Evolutionary conservation across 2,113 vertebrate species (phyloP).

Genomic region (Melanocharis versteri): DNA sequence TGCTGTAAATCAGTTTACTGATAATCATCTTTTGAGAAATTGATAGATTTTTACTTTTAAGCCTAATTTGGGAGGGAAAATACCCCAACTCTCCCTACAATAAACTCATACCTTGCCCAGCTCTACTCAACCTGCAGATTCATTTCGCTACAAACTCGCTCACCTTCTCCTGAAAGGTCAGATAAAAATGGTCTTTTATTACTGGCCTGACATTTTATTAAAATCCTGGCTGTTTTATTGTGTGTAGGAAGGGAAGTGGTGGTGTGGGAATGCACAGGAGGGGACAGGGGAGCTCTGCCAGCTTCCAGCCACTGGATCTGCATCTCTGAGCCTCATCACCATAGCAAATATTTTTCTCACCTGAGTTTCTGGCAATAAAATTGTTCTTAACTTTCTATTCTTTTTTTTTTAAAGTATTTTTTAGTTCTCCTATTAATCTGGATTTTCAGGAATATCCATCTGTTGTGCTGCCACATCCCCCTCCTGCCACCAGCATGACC

Average conservation of each 20-base stretch:
- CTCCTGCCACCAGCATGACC: background rate
- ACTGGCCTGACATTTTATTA: background rate
- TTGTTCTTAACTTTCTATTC: background rate
- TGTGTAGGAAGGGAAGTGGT: background rate
- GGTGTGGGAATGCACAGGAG: background rate
- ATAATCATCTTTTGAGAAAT: background rate
- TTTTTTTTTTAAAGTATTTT: background rate
- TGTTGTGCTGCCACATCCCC: accelerated
- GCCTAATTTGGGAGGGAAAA: background rate
- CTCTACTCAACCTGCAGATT: background rate
- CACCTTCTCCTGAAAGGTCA: background rate
- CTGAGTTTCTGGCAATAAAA: background rate
- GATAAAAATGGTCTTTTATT: background rate
- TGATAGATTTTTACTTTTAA: background rate
- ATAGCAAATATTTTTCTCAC: background rate
- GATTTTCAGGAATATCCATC: background rate
- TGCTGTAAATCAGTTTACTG: background rate
- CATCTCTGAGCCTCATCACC: background rate
- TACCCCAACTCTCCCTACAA: background rate
- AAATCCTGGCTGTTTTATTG: background rate
- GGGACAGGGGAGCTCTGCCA: background rate
- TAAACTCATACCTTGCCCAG: background rate
- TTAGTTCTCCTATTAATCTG: background rate
- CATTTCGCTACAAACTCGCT: background rate
- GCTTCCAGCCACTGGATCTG: accelerated